These are phyloP conservation scores for Xenops minutus DNA, from an alignment of 2,797 vertebrate species.

Conservation along the genomic window DNA sequence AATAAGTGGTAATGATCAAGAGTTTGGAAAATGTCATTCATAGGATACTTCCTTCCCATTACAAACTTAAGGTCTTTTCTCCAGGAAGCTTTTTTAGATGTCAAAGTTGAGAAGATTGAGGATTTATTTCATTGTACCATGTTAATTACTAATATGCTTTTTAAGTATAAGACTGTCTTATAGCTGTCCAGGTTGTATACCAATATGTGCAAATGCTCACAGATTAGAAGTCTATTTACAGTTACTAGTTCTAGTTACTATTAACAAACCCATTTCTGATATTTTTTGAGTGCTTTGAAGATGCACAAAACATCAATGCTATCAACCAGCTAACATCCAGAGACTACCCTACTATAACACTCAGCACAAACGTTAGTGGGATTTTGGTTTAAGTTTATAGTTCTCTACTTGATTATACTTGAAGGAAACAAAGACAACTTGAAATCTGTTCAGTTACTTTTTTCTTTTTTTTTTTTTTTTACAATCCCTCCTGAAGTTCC, in stretches of 20 bases:
- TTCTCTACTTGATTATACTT: background rate
- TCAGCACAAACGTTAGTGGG: background rate
- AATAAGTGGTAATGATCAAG: background rate
- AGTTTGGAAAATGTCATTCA: background rate
- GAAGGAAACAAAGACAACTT: background rate
- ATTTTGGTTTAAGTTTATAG: background rate
- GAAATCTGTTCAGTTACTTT: background rate
- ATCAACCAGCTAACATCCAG: background rate
- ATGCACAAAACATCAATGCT: background rate
- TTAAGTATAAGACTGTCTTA: background rate
- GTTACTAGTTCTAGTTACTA: background rate
- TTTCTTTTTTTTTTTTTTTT: background rate
- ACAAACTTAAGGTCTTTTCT: background rate
- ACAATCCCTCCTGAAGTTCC: background rate
- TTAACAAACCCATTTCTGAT: background rate
- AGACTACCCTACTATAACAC: background rate
- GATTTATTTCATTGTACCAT: background rate
- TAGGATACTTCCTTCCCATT: background rate
- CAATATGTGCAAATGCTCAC: background rate
- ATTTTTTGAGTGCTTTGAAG: background rate
- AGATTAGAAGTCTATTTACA: background rate
- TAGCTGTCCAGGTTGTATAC: background rate
- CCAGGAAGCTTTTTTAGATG: background rate
- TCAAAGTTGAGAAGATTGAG: background rate
- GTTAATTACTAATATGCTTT: background rate